Evolutionary conservation across 1,140 invertebrate species (phyloP), one percentile per base, ranked within the genome.

Genomic region (Potamilus streckersoni): DNA sequence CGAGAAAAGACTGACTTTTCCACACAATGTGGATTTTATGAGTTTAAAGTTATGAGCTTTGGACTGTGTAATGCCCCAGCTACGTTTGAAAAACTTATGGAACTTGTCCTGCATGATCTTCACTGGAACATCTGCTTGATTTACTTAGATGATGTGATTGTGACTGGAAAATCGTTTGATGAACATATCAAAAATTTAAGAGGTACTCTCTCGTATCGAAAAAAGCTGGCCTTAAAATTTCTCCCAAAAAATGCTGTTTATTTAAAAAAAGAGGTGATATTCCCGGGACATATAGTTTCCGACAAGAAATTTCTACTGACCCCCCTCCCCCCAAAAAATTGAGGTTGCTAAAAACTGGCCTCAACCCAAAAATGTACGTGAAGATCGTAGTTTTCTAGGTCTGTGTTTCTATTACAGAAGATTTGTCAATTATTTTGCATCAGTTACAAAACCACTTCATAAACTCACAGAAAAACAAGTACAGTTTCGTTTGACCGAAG

Each of bases 381-480:
- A 81, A 56, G 70, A 76, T 31, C 76, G 74, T 66, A 73, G 73
- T 59, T 80, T 80, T 68, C 56, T 79, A 16, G 76, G 79, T 23
- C 66, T 76, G 6, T 57, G 69, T 55, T 70, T 57, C 14, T 79
- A 76, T 63, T 79, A 79, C 59, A 75, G 78, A 27, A 8, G 23
- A 4, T 78, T 60, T 69, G 67, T 81, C n/a, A 15, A 55, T 17
- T 4, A 69, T 31, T 80, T 80, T 69, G 70, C 75, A 13, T 20
- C n/a, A 59, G 66, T 82, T 62, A 72, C 73, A 19, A 72, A 57
- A 61, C 79, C 81, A 16, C 23, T 80, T 16, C 56, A 80, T 68
- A 63, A 70, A 23, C 38, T 80, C 16, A 55, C 63, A 57, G 66
- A 79, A n/a, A 76, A 79, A 31, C 57, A 55, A 17, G 55, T 17